Evolutionary conservation across 2,888 invertebrate genomes (phyloP).

Genomic region (Amaurobius ferox): DNA sequence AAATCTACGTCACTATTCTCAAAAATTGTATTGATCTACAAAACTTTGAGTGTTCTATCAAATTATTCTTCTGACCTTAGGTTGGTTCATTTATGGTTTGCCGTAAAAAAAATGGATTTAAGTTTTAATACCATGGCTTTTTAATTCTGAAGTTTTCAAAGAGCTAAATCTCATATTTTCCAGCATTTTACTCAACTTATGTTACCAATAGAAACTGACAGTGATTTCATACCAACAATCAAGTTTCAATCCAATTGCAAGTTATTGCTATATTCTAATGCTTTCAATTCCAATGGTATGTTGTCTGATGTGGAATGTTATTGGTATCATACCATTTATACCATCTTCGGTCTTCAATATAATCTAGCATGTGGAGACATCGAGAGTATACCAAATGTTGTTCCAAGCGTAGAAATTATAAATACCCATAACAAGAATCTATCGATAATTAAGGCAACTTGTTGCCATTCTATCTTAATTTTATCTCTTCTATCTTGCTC

Average conservation of each 20-base stretch:
- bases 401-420: slow-evolving; percentile 85
- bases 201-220: too few species aligned
- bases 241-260: neutral
- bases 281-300: neutral
- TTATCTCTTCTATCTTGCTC: slow-evolving; percentile 88
- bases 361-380: slow-evolving; percentile 81
- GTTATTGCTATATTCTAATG: neutral
- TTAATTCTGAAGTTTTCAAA: too few species aligned
- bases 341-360: slow-evolving; percentile 40
- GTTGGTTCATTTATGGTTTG: neutral
- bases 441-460: slow-evolving; percentile 89
- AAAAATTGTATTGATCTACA: neutral
- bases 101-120: neutral
- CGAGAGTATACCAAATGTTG: slow-evolving; percentile 87
- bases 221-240: too few species aligned
- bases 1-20: neutral
- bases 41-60: neutral
- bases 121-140: neutral
- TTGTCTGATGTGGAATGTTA: neutral
- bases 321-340: neutral
- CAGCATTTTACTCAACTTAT: too few species aligned
- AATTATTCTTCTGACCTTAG: neutral
- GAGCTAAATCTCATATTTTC: too few species aligned
- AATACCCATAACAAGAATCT: slow-evolving; percentile 86
- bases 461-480: slow-evolving; percentile 90